Evolutionary conservation across 2,888 invertebrate species (phyloP).

Genomic region (Penaeus monodon): DNA sequence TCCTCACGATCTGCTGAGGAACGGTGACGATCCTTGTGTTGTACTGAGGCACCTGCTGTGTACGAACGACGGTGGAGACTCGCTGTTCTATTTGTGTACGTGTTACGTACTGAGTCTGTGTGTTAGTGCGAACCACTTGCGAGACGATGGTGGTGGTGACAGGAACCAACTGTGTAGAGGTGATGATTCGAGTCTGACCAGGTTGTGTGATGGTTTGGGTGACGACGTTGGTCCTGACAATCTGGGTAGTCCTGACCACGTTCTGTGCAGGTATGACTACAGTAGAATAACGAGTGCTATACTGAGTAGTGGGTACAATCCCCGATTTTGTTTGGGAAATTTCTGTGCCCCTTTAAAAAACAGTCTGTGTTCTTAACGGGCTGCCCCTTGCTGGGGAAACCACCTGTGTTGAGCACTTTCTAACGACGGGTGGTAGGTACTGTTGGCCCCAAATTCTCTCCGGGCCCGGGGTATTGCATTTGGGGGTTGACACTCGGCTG

Average conservation of each 20-base stretch:
- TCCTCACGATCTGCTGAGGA: constrained; percentile 17
- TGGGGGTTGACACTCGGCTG: too few relatives aligned
- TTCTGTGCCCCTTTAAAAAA: too few relatives aligned
- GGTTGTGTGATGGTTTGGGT: constrained; percentile 26
- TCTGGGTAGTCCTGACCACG: constrained; percentile 14
- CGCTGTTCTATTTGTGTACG: constrained; percentile 19
- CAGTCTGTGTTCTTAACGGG: too few relatives aligned
- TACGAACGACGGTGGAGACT: constrained; percentile 8
- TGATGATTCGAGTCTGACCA: constrained; percentile 20
- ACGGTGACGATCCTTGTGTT: constrained; percentile 22
- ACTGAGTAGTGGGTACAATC: too few relatives aligned
- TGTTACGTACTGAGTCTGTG: constrained; percentile 21
- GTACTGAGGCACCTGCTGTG: constrained; percentile 20
- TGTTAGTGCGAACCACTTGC: constrained; percentile 7
- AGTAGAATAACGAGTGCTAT: constrained; percentile 17
- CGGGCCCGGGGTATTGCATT: too few relatives aligned
- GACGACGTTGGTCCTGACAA: constrained; percentile 39
- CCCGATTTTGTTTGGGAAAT: too few relatives aligned
- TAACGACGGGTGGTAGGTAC: too few relatives aligned
- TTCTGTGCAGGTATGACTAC: constrained; percentile 18
- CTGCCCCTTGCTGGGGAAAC: too few relatives aligned
- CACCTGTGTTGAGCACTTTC: too few relatives aligned
- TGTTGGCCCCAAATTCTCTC: too few relatives aligned
- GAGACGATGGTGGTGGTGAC: constrained; percentile 29
- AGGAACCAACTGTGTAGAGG: constrained; percentile 9